These are phyloP conservation scores for Ectropis grisescens DNA, from an alignment of 1,140 invertebrate genomes.

Conservation along the genomic window DNA sequence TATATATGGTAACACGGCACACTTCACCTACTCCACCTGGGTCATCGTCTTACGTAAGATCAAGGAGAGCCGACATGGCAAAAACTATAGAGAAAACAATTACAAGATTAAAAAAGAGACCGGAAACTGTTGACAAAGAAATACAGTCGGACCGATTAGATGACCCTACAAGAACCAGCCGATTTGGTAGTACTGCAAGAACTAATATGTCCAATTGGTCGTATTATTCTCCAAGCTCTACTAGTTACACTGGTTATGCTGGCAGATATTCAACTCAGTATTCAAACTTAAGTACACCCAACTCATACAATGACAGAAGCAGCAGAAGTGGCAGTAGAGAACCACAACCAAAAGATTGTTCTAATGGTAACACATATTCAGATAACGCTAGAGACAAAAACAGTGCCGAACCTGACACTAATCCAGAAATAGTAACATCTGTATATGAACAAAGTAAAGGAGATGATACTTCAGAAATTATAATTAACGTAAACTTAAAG, in stretches of 20 bases:
- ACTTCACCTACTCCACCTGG: slow-evolving; percentile 82
- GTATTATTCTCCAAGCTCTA: slow-evolving; percentile 74
- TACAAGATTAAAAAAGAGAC: slow-evolving; percentile 67
- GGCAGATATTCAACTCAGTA: slow-evolving; percentile 62
- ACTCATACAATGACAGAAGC: slow-evolving; percentile 35
- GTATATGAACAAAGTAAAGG: slow-evolving; percentile 28
- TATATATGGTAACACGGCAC: slow-evolving; percentile 78
- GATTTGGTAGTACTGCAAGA: slow-evolving; percentile 72
- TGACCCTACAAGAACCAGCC: slow-evolving; percentile 73
- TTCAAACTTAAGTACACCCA: slow-evolving; percentile 28
- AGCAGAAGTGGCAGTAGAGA: slow-evolving; percentile 48
- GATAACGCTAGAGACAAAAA: slow-evolving; percentile 23
- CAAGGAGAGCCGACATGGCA: slow-evolving; percentile 77
- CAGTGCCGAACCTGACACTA: slow-evolving; percentile 15
- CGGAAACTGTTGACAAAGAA: slow-evolving; percentile 74
- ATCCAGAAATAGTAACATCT: slow-evolving; percentile 20
- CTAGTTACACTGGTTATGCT: slow-evolving; percentile 57
- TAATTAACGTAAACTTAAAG: slow-evolving; percentile 56
- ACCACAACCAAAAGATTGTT: slow-evolving; percentile 30
- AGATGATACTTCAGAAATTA: slow-evolving; percentile 44
- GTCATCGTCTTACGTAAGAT: slow-evolving; percentile 75
- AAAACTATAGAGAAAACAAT: slow-evolving; percentile 79
- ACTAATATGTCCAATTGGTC: slow-evolving; percentile 74
- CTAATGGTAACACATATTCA: slow-evolving; percentile 13
- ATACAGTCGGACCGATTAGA: slow-evolving; percentile 78